Evolutionary conservation across 2,113 vertebrate species (phyloP).

Genomic region (Jaculus jaculus): DNA sequence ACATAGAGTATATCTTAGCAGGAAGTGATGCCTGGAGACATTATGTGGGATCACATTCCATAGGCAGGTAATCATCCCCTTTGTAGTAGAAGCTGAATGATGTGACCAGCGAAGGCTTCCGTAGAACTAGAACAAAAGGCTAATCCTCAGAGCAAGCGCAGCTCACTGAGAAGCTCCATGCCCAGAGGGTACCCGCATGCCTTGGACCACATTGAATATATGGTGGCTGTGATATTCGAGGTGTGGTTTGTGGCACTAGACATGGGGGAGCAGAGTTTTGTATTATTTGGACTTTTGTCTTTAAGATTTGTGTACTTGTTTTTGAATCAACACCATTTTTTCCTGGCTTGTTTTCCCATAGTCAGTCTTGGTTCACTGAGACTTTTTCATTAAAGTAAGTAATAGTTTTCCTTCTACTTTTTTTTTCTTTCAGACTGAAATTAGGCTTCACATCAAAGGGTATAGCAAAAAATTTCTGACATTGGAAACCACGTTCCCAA

Average conservation of each 20-base stretch:
- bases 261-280: not conserved
- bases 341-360: slow-evolving; percentile 33
- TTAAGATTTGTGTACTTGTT: slow-evolving; percentile 46
- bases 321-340: slow-evolving; percentile 50
- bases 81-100: not conserved
- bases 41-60: not conserved
- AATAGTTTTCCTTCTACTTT: slow-evolving; percentile 60
- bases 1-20: not conserved
- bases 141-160: not conserved
- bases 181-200: not conserved
- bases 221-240: not conserved
- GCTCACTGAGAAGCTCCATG: not conserved
- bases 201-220: not conserved
- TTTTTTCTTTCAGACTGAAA: slow-evolving; percentile 59
- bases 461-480: slow-evolving; percentile 70
- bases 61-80: not conserved
- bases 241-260: not conserved
- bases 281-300: slow-evolving; percentile 31
- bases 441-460: slow-evolving; percentile 75
- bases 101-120: not conserved
- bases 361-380: slow-evolving; percentile 40
- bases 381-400: slow-evolving; percentile 65
- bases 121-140: not conserved
- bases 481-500: slow-evolving; percentile 58
- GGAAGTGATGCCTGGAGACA: not conserved